Evolutionary conservation across 2,113 vertebrate species (phyloP), one percentile per base, ranked within the genome.

Genomic region (Chionis minor): DNA sequence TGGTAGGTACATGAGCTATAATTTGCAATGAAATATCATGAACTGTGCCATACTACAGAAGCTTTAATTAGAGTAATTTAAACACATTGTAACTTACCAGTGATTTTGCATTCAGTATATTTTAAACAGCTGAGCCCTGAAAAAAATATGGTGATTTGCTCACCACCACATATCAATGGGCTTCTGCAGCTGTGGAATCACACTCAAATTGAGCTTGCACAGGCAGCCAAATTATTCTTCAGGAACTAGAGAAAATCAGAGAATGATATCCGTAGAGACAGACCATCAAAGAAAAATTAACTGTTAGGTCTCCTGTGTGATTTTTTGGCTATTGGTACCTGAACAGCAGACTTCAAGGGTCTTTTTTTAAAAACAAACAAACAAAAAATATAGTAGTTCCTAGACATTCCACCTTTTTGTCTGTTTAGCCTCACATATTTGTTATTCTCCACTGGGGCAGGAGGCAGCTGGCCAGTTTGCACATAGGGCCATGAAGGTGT

Each of bases 1-100:
- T 54, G 69, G 72, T 92, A 96, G 97, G 95, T 96, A 90, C 93
- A 84, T 56, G 93, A 91, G 92, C 96, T 97, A 88, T 97, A 97
- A 96, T 97, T 97, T 97, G 97, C 96, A 94, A 91, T 94, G 91
- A 97, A 98, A 97, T 98, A 97, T 95, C 97, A 96, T 95, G 95
- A 97, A 97, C 94, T 96, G 73, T 97, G 94, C 87, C 95, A 97
- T 91, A 95, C 88, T 96, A 97, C 83, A 98, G 96, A 97, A 96
- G 94, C 96, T 97, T 98, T 98, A 98, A 98, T 98, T 97, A 97
- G 92, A 92, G 94, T 96, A 95, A 97, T 98, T 98, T 97, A 95
- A 97, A 97, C 94, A 98, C 95, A 98, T 96, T 98, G 97, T 98
- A 98, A 97, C 97, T 98, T 96, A 97, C 95, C 97, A 96, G 87